A percentile compares a stretch with the other conserved stretches of the same genome.
Evolutionary conservation across 2,888 invertebrate species (phyloP).

Genomic region (Anodontia alba): DNA sequence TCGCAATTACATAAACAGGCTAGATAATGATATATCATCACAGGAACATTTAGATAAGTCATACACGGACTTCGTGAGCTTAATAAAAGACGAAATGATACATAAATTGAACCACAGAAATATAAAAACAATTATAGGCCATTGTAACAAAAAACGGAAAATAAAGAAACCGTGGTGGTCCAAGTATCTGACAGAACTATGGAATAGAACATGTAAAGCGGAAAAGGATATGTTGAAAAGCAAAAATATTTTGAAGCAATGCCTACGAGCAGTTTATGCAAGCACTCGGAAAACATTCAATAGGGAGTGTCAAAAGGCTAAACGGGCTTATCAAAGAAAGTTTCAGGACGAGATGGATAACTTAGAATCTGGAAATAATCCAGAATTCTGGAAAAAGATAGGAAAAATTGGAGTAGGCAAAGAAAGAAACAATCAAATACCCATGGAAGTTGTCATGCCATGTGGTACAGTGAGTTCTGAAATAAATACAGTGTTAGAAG

Average conservation of each 20-base stretch:
- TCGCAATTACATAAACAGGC: background rate
- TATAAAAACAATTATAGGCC: background rate
- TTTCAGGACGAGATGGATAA: background rate
- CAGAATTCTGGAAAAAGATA: too few relatives aligned
- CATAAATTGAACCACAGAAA: background rate
- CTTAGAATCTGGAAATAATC: too few relatives aligned
- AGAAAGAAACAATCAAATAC: background rate
- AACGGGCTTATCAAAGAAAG: background rate
- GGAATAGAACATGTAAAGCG: too few relatives aligned
- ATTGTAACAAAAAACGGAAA: background rate
- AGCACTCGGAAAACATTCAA: background rate
- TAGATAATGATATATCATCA: background rate
- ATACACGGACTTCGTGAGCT: background rate
- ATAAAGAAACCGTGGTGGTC: background rate
- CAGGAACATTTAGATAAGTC: background rate
- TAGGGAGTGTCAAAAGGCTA: background rate
- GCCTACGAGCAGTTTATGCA: background rate
- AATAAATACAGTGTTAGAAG: background rate
- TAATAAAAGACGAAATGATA: background rate
- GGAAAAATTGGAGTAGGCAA: too few relatives aligned
- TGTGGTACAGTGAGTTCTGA: background rate
- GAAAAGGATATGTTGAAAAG: background rate
- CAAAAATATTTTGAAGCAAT: background rate
- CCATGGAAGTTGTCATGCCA: background rate
- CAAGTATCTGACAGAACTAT: too few relatives aligned